These are phyloP conservation scores for Rhagoletis pomonella DNA, from an alignment of 1,140 invertebrate genomes.

Conservation along the genomic window DNA sequence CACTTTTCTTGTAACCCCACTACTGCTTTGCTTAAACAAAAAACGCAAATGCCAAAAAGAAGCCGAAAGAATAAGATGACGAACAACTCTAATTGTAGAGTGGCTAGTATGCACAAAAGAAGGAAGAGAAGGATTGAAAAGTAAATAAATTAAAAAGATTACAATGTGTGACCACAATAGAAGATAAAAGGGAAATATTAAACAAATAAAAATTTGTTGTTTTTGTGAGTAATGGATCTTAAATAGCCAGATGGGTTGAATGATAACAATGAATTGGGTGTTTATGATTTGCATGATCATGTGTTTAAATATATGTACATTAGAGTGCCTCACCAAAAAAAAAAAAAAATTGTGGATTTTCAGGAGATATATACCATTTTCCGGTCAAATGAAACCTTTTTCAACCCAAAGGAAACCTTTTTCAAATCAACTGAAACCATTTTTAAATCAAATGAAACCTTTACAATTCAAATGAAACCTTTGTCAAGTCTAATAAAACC, in stretches of 20 bases:
- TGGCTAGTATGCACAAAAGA: not conserved
- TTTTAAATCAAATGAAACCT: no score
- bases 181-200: slow-evolving; percentile 32
- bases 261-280: not conserved
- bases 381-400: no score
- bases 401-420: no score
- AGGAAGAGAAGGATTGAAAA: not conserved
- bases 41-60: not conserved
- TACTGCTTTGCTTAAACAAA: slow-evolving; percentile 10
- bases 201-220: not conserved
- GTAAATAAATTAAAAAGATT: slow-evolving; percentile 40
- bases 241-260: slow-evolving; percentile 7
- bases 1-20: not conserved
- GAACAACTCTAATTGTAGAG: slow-evolving; percentile 39
- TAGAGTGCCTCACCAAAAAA: no score
- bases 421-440: no score
- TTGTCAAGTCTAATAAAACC: no score
- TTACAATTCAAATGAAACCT: no score
- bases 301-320: no score
- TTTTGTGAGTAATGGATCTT: not conserved
- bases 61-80: slow-evolving; percentile 19
- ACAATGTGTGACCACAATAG: slow-evolving; percentile 17
- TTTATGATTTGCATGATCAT: slow-evolving; percentile 33
- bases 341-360: no score
- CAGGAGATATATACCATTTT: no score